Conservation (phyloP, 2,888 invertebrate genomes). For the Spisula solida region DNA sequence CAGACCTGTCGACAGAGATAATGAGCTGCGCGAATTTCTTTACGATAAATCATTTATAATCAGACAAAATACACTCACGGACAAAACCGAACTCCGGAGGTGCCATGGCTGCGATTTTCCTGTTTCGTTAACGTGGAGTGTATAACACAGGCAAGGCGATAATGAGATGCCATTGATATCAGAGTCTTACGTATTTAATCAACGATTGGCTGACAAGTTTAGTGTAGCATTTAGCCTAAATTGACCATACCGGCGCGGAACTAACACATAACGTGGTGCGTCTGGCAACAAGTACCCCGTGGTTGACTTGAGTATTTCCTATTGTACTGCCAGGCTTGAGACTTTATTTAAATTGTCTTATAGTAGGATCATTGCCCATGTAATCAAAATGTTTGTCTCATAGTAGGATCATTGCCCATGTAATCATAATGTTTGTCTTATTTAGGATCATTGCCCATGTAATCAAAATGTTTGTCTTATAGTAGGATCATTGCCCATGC, state of each 20-base stretch:
- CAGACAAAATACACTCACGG: neutral
- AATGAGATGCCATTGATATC: neutral
- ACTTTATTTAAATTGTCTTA: too few relatives aligned
- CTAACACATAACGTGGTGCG: too few relatives aligned
- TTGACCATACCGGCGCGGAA: neutral
- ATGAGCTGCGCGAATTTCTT: conserved; percentile 30
- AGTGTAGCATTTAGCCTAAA: neutral
- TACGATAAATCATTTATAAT: neutral
- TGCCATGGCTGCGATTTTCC: neutral
- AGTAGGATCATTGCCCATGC: too few relatives aligned
- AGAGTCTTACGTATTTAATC: neutral
- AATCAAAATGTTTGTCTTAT: too few relatives aligned
- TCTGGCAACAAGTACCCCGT: neutral
- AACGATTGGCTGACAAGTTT: neutral
- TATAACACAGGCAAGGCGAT: too few relatives aligned
- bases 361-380: too few relatives aligned
- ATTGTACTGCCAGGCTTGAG: neutral
- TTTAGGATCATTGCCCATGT: too few relatives aligned
- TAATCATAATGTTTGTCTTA: too few relatives aligned
- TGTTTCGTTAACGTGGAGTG: neutral
- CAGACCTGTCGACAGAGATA: conserved; percentile 33
- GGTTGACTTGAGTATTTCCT: too few relatives aligned
- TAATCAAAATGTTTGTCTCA: too few relatives aligned
- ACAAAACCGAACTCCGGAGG: neutral
- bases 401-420: too few relatives aligned